Percentiles rank a stretch among this genome's conserved stretches.
phyloP scores from a whole-genome alignment of 2,113 vertebrate species.

The Rattus rattus region DNA sequence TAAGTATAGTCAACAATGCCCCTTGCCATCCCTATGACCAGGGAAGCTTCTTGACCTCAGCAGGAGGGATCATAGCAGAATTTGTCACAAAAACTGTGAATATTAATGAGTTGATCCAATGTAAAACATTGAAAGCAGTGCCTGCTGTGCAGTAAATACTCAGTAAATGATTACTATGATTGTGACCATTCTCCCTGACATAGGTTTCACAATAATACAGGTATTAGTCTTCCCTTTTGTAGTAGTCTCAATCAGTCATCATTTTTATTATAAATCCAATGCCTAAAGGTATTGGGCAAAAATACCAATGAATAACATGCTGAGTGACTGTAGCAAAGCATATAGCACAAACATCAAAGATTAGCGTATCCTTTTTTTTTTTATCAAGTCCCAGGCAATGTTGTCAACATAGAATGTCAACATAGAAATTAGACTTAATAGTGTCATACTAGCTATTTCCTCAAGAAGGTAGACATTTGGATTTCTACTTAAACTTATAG shows the following conservation, averaged over 20 bases:
- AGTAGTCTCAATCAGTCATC: neutral
- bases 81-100: neutral
- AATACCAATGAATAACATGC: neutral
- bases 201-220: neutral
- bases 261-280: neutral
- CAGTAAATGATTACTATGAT: neutral
- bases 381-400: neutral
- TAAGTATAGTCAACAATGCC: neutral
- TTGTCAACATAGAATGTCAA: neutral
- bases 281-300: neutral
- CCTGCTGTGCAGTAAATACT: neutral
- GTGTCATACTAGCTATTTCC: neutral
- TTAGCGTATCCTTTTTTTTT: neutral
- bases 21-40: neutral
- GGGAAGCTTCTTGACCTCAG: neutral
- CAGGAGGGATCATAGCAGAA: neutral
- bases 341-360: neutral
- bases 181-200: neutral
- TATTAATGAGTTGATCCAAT: neutral
- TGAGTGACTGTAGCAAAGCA: neutral
- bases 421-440: neutral
- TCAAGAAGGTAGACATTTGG: neutral
- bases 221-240: neutral
- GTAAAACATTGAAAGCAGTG: neutral
- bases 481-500: neutral